Percentiles rank a stretch among this genome's conserved stretches.
Evolutionary conservation across 2,797 vertebrate genomes (phyloP).

Genomic region (Tokudaia tokunoshimensis): DNA sequence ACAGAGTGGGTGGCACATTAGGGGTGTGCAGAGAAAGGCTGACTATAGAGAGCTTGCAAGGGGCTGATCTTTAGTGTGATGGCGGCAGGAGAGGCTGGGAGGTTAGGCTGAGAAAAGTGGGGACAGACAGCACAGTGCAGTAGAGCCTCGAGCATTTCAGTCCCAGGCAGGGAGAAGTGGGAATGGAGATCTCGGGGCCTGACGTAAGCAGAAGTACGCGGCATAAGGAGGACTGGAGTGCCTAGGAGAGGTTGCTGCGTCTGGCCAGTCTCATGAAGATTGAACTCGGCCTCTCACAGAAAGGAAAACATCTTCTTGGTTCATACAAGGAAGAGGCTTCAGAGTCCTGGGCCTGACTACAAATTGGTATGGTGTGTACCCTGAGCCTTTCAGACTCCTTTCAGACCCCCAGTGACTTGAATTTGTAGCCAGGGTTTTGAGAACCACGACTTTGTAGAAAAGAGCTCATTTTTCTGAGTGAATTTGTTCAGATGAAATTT

Average conservation of each 20-base stretch:
- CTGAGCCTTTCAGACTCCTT: neutral
- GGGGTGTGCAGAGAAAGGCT: neutral
- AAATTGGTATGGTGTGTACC: neutral
- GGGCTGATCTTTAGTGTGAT: neutral
- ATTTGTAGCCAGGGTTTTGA: neutral
- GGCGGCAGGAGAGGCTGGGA: neutral
- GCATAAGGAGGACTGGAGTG: neutral
- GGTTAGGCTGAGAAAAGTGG: neutral
- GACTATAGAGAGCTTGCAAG: neutral
- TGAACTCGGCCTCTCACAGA: neutral
- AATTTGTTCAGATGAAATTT: neutral
- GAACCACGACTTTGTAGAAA: constrained; percentile 8
- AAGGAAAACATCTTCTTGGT: neutral
- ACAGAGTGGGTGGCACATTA: neutral
- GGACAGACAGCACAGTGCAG: too few relatives aligned
- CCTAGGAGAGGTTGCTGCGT: neutral
- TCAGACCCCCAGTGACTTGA: neutral
- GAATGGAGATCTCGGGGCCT: neutral
- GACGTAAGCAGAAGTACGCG: neutral
- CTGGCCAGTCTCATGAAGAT: neutral
- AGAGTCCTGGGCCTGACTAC: neutral
- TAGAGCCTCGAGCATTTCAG: neutral
- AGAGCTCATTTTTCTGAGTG: constrained; percentile 49
- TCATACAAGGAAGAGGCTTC: constrained; percentile 13
- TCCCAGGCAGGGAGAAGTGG: neutral